A percentile compares a stretch with the other conserved stretches of the same genome.
These are phyloP conservation scores for Brachionus paranguensis DNA, from an alignment of 1,140 invertebrate genomes.

Conservation along the genomic window DNA sequence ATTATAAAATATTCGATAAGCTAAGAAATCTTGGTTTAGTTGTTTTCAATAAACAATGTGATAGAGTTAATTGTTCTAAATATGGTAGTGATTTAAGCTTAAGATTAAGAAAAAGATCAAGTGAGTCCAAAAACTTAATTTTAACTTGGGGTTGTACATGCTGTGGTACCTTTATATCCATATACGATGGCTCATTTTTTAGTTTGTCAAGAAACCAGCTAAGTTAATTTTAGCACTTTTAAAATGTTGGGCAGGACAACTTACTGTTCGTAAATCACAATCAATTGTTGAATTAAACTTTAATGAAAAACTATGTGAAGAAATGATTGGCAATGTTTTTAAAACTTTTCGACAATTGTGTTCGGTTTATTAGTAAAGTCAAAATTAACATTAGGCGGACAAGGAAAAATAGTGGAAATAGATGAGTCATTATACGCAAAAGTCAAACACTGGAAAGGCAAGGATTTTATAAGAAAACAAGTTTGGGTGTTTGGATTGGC, in stretches of 20 bases:
- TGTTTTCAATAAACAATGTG: no score
- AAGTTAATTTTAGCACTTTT: neutral
- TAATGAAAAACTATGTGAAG: neutral
- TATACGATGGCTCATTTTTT: neutral
- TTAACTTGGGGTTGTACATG: neutral
- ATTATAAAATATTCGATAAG: no score
- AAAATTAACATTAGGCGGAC: no score
- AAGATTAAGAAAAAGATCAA: neutral
- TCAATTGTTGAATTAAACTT: neutral
- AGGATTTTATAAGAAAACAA: no score
- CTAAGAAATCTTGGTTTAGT: no score
- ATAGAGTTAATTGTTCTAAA: neutral
- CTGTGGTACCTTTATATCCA: neutral
- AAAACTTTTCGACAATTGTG: neutral
- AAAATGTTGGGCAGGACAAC: neutral
- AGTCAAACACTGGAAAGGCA: no score
- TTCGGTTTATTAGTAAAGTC: no score
- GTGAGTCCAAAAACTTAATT: neutral
- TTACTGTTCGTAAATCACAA: neutral
- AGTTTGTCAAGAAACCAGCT: neutral
- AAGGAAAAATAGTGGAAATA: no score
- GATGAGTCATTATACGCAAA: no score
- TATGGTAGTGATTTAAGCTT: neutral
- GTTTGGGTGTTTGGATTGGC: no score
- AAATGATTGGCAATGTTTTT: neutral